Percentiles rank a stretch among this genome's conserved stretches.
Evolutionary conservation across 2,113 vertebrate species (phyloP).

Genomic region (Chrysochloris asiatica): DNA sequence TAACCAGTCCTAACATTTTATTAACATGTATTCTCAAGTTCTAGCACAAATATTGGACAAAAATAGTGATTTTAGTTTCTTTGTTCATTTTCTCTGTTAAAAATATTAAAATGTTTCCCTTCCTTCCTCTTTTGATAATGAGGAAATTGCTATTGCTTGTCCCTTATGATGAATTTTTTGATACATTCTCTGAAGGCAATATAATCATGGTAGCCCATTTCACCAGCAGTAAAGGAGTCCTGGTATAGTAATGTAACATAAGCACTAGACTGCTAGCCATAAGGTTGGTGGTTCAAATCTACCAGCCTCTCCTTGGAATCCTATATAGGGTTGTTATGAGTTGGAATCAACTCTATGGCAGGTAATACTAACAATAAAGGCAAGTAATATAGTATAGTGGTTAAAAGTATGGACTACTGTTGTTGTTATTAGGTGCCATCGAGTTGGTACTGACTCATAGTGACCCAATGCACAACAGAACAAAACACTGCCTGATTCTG

Average conservation of each 20-base stretch:
- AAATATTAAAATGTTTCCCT: not conserved
- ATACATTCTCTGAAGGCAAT: not conserved
- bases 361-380: too few relatives aligned
- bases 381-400: not conserved
- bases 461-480: too few relatives aligned
- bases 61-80: constrained; percentile 10
- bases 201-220: not conserved
- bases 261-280: too few relatives aligned
- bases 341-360: too few relatives aligned
- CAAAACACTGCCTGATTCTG: too few relatives aligned
- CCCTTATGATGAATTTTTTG: not conserved
- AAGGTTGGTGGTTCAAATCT: too few relatives aligned
- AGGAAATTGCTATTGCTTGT: not conserved
- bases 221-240: too few relatives aligned
- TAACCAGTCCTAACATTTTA: not conserved
- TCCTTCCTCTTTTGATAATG: not conserved
- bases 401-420: not conserved
- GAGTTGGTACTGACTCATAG: too few relatives aligned
- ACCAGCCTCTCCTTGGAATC: too few relatives aligned
- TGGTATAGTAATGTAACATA: too few relatives aligned
- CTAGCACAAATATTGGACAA: not conserved
- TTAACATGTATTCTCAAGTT: not conserved
- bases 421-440: too few relatives aligned
- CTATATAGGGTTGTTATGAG: too few relatives aligned
- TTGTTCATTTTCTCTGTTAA: not conserved